Conservation (phyloP, 2,888 invertebrate genomes). For the Cerceris ruficornis region DNA sequence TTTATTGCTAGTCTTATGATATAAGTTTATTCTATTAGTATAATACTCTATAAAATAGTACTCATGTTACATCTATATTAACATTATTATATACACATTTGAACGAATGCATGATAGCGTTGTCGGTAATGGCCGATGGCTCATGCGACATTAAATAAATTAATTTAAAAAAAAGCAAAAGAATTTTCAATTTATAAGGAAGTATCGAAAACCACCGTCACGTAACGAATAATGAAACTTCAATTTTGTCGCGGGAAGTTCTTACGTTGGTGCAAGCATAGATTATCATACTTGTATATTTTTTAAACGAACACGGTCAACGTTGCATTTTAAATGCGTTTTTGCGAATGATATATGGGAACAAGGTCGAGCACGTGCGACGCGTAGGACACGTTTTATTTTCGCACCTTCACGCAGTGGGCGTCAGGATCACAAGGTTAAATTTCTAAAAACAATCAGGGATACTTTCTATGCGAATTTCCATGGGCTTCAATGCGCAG, state of each 20-base stretch:
- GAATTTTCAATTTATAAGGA: slow-evolving; percentile 1
- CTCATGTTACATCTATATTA: too few species aligned
- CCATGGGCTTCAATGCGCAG: too few species aligned
- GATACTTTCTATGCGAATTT: slow-evolving; percentile 4
- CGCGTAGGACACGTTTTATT: slow-evolving; percentile 63
- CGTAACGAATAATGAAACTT: slow-evolving; percentile 12
- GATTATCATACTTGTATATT: slow-evolving; percentile 35
- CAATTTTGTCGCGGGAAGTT: slow-evolving; percentile 10
- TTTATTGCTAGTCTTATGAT: too few species aligned
- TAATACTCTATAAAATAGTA: too few species aligned
- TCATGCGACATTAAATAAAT: too few species aligned
- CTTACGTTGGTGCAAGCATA: neutral
- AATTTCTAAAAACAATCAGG: slow-evolving; percentile 43
- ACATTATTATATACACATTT: too few species aligned
- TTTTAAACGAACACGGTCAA: slow-evolving; percentile 23
- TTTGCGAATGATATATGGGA: slow-evolving; percentile 38
- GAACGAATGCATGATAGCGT: too few species aligned
- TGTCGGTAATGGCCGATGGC: too few species aligned
- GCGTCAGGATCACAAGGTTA: slow-evolving; percentile 52
- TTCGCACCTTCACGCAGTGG: slow-evolving; percentile 51
- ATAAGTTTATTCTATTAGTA: too few species aligned
- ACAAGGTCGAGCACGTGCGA: slow-evolving; percentile 54
- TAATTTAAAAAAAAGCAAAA: too few species aligned
- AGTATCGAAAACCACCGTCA: slow-evolving; percentile 3
- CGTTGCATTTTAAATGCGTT: slow-evolving; percentile 34